phyloP scores from a whole-genome alignment of 1,140 invertebrate genomes.

The Lordiphosa clarofinis region DNA sequence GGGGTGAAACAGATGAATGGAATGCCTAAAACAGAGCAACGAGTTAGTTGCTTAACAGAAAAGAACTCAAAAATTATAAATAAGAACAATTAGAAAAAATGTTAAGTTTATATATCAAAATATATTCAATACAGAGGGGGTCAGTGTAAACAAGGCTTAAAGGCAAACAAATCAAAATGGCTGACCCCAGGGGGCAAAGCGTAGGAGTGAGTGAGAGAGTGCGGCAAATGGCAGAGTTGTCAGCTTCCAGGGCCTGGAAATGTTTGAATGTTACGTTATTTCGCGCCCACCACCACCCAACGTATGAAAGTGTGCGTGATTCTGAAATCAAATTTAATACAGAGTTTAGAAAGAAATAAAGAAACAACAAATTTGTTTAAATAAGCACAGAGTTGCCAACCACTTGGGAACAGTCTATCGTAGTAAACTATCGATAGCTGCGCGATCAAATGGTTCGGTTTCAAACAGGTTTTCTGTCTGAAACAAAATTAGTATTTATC shows the following conservation, averaged over 20 bases:
- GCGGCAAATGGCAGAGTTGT: conserved; percentile 4
- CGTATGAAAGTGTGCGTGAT: background rate
- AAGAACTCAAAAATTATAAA: background rate
- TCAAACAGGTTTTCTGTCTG: no score
- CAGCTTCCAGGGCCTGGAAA: conserved; percentile 18
- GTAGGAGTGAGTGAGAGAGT: conserved; percentile 2
- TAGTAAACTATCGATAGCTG: no score
- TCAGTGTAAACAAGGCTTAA: conserved; percentile 6
- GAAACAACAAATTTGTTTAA: no score
- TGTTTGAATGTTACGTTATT: conserved; percentile 15
- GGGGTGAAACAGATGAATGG: background rate
- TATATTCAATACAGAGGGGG: background rate
- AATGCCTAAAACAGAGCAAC: conserved; percentile 4
- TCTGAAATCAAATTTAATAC: no score
- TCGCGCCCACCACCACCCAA: conserved; percentile 8
- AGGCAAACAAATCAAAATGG: conserved; percentile 21
- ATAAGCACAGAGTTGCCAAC: no score
- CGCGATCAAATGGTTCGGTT: no score
- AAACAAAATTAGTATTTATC: no score
- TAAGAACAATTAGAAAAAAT: background rate
- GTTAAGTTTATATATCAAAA: background rate
- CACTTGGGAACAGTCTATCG: no score
- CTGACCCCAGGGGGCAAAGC: conserved; percentile 1
- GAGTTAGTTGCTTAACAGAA: background rate
- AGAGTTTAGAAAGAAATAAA: no score